phyloP scores from a whole-genome alignment of 2,113 vertebrate genomes.

The Azemiops feae region DNA sequence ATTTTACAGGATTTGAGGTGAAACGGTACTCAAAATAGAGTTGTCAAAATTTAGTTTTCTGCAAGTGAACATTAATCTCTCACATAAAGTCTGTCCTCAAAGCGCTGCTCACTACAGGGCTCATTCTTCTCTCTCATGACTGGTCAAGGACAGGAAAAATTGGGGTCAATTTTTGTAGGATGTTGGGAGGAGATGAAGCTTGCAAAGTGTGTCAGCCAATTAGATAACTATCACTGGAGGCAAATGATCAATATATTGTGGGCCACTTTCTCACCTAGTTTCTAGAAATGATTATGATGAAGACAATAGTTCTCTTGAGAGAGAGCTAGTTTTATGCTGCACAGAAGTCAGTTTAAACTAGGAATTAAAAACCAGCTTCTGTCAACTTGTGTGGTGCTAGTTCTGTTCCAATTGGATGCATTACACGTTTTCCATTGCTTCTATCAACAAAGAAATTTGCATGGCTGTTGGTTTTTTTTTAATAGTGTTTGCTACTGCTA shows the following conservation, averaged over 20 bases:
- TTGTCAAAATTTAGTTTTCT: neutral
- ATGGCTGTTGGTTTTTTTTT: neutral
- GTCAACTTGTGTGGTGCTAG: neutral
- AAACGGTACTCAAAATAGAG: neutral
- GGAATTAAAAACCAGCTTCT: neutral
- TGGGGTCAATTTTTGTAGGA: slow-evolving; percentile 2
- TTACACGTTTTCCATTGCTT: neutral
- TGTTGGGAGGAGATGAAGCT: neutral
- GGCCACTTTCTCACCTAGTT: slow-evolving; percentile 8
- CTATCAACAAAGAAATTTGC: neutral
- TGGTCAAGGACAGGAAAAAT: neutral
- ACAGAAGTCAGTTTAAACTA: neutral
- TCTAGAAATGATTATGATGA: slow-evolving; percentile 6
- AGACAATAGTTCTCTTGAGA: neutral
- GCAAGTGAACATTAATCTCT: neutral
- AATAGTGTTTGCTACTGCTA: neutral
- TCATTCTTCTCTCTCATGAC: neutral
- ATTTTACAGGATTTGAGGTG: neutral
- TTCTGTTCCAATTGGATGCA: neutral
- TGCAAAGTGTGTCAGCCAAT: slow-evolving; percentile 22
- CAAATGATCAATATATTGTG: slow-evolving; percentile 14
- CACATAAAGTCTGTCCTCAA: neutral
- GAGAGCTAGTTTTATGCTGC: neutral
- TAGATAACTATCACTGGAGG: slow-evolving; percentile 13
- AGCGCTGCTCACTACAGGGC: neutral